Conservation (phyloP, 2,797 vertebrate genomes). For the Trichosurus vulpecula region DNA sequence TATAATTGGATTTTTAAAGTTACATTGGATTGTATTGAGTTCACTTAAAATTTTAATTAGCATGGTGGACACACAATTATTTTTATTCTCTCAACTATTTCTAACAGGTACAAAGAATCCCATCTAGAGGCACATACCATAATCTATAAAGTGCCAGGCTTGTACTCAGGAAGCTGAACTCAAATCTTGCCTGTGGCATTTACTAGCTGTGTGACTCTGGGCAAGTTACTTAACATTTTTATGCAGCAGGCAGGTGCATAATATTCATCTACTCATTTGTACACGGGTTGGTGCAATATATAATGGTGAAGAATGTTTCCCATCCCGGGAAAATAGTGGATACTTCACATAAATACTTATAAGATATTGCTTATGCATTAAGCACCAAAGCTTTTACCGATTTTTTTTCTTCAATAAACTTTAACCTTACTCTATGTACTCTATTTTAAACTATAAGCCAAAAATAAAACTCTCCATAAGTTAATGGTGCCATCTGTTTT, state of each 20-base stretch:
- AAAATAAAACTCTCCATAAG: constrained; percentile 36
- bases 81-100: constrained; percentile 37
- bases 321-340: neutral
- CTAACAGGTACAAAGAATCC: neutral
- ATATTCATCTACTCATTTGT: neutral
- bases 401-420: neutral
- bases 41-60: constrained; percentile 37
- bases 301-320: neutral
- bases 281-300: neutral
- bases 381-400: neutral
- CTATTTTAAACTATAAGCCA: constrained; percentile 41
- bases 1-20: neutral
- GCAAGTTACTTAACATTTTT: neutral
- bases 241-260: neutral
- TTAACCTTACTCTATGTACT: neutral
- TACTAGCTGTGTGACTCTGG: neutral
- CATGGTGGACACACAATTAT: neutral
- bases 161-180: neutral
- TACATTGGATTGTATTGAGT: neutral
- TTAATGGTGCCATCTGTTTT: constrained; percentile 40
- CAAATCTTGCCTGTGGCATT: neutral
- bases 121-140: neutral
- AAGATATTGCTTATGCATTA: neutral
- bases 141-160: neutral
- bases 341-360: neutral